Percentiles rank a stretch among this genome's conserved stretches.
Conservation (phyloP, 2,888 invertebrate species). For the Amphipyra tragopoginis region DNA sequence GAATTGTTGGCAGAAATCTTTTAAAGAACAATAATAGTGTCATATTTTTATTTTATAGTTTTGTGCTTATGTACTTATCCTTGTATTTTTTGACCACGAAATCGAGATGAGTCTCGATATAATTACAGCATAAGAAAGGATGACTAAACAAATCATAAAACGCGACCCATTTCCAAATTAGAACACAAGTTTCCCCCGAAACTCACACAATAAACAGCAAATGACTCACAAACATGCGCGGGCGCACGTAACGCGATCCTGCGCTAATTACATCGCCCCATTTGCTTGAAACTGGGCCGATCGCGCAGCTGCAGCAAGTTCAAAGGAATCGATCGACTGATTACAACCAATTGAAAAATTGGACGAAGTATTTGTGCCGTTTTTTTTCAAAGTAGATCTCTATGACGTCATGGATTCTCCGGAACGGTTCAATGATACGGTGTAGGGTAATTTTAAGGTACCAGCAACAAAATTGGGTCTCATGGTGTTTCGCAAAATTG, state of each 20-base stretch:
- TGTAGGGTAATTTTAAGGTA: constrained; percentile 30
- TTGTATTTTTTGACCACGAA: too few relatives aligned
- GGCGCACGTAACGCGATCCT: constrained; percentile 67
- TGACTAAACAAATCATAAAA: constrained; percentile 39
- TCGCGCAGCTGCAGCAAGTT: constrained; percentile 61
- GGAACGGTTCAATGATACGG: constrained; percentile 15
- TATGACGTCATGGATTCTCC: constrained; percentile 40
- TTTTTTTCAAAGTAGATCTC: constrained; percentile 23
- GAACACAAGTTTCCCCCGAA: constrained; percentile 47
- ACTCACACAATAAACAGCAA: constrained; percentile 36
- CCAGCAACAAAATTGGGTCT: constrained; percentile 20
- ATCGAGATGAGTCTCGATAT: background rate
- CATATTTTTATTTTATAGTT: background rate
- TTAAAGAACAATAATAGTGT: background rate
- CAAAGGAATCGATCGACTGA: constrained; percentile 71
- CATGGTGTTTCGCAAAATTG: constrained; percentile 53
- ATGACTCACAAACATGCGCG: constrained; percentile 55
- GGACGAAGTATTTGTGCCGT: constrained; percentile 34
- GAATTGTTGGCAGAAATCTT: background rate
- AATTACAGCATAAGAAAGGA: background rate
- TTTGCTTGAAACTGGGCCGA: constrained; percentile 62
- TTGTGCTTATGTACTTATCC: background rate
- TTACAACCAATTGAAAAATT: constrained; percentile 78
- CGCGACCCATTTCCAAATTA: constrained; percentile 48
- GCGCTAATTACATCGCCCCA: constrained; percentile 63